Evolutionary conservation across 2,797 vertebrate genomes (phyloP), one percentile per base, ranked within the genome.

Genomic region (Lepilemur ruficaudatus): DNA sequence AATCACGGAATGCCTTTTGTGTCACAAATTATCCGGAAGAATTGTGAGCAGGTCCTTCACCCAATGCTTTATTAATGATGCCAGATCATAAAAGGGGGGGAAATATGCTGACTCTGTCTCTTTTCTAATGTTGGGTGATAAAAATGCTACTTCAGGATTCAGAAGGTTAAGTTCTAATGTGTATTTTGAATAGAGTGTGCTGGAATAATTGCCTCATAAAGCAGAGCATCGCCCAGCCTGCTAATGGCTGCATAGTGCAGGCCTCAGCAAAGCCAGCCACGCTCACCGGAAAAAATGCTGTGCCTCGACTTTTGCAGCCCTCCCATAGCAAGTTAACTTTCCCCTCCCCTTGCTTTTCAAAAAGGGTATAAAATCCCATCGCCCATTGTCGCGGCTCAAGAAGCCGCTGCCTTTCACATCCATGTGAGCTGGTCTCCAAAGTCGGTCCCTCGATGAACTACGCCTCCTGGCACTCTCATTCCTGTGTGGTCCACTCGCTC

Each of bases 91-190:
- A 99, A 99, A 98, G 97, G 96, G 93, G 96, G 91, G 97, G 67
- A 87, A 98, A 98, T 98, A 98, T 99, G 99, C 99, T 99, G 99
- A 99, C 99, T 98, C 96, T 94, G 98, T 98, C 98, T 99, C 98
- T 99, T 99, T 99, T 98, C 98, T 99, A 99, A 99, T 99, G 99
- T 98, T 98, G 99, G 99, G 99, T 99, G 99, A 99, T 99, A 99
- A 99, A 99, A 99, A 98, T 98, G 99, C 99, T 99, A 99, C 99
- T 99, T 99, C 99, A 99, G 98, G 98, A 99, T 99, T 99, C 99
- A 99, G 99, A 99, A 99, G 99, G 99, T 99, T 99, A 99, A 99
- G 99, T 99, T 99, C 98, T 99, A 99, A 99, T 99, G 99, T 99
- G 98, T 99, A 99, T 99, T 99, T 99, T 99, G 99, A 99, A 99